These are phyloP conservation scores for Heliopora coerulea DNA, from an alignment of 92 coral and sea anemone species.

Conservation along the genomic window DNA sequence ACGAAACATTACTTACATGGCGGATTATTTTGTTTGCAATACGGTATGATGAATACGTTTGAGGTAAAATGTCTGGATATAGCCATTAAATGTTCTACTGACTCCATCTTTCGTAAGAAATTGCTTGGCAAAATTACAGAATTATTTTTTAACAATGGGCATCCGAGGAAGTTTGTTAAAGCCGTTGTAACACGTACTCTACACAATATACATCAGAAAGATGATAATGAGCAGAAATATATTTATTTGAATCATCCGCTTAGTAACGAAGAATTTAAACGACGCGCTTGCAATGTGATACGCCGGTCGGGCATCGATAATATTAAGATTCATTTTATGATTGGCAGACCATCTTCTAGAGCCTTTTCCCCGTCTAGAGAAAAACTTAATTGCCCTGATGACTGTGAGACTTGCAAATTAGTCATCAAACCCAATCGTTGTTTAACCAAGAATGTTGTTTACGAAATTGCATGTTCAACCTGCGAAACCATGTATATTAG, in stretches of 20 bases:
- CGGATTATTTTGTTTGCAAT: not conserved
- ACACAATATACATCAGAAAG: not conserved
- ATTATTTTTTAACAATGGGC: constrained; percentile 6
- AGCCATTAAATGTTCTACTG: constrained; percentile 30
- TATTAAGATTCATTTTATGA: constrained; percentile 21
- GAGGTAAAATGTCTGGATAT: too few species aligned
- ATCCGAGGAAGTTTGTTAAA: not conserved
- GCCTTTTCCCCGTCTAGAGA: constrained; percentile 36
- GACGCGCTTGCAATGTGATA: constrained; percentile 18
- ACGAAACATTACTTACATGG: not conserved
- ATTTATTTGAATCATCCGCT: constrained; percentile 22
- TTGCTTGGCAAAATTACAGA: constrained; percentile 1
- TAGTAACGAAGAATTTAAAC: constrained; percentile 36
- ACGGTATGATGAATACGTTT: constrained; percentile 10
- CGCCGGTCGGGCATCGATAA: constrained; percentile 31
- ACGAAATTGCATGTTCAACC: constrained; percentile 18
- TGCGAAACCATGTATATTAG: constrained; percentile 39
- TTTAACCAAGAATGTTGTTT: constrained; percentile 36
- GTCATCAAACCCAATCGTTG: not conserved
- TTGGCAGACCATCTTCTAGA: constrained; percentile 23
- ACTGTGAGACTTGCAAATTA: constrained; percentile 37
- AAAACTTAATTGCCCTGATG: constrained; percentile 4
- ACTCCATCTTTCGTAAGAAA: not conserved
- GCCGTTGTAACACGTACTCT: constrained; percentile 9
- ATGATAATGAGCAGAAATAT: constrained; percentile 7